Evolutionary conservation across 1,140 invertebrate genomes (phyloP), one percentile per base, ranked within the genome.

Genomic region (Achatina immaculata): DNA sequence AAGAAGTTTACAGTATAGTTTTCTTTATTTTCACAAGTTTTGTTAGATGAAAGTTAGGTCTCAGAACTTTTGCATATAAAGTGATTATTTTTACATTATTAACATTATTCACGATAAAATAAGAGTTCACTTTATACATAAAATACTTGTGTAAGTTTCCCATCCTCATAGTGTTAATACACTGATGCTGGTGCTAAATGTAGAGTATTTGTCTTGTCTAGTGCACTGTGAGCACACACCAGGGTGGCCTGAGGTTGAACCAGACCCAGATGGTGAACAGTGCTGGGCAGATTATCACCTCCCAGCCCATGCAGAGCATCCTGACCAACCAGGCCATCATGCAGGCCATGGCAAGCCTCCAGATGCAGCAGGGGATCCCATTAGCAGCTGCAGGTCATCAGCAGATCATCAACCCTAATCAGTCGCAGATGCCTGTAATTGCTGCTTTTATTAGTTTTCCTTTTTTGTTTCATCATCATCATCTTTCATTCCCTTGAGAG

Each of bases 281-380:
- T 81, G 86, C 86, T 14, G 88, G 87, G 31, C 89, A 90, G 80
- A 88, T 90, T 28, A 87, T 90, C 68, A 81, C 85, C 36, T 88
- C 88, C 9, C 86, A 87, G 55, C 88, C 88, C 45, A 85, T 90
- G 81, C 84, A 89, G 69, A 86, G 87, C 62, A 89, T 89, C 82
- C 83, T 89, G 69, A 87, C 89, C 66, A 90, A 89, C 83, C 89
- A 88, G 71, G 86, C 88, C 31, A 81, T 90, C 68, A 81, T 90
- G 40, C 89, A 90, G 74, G 89, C 89, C 19, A 89, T 90, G 88
- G 88, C 88, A 2, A 80, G 48, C 68, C 68, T 80, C 16, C 78
- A 80, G 68, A 80, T 80, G 78, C 78, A 80, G 48, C 78, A 80
- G 48, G 78, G 78, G 7, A 69, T 80, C 19, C 78, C 78, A 36